Base-by-base conservation (phyloP, 2,888 invertebrate genomes). In the Eilema griseolum region DNA sequence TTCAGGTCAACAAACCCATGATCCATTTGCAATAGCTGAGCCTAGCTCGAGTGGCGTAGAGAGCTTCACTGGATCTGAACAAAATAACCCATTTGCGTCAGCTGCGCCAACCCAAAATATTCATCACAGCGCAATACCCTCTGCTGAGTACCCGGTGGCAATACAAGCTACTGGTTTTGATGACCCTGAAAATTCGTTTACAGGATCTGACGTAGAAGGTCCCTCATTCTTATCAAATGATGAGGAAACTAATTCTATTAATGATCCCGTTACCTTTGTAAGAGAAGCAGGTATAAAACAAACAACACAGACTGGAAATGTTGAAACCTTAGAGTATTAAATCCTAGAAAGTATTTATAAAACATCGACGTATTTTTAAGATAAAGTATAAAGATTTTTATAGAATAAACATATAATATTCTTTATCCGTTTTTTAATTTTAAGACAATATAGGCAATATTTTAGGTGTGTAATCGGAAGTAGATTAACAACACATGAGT, bases 261-360 rank as follows among this genome's bases (percentile, higher is more conserved):
- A 93, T 28, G 82, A 85, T 2, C 92, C 95, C 12, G 87, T 92
- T 12, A 82, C 92, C 2, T 91, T 92, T 82, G 83, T 90, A 23
- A 86, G 95, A 79, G 90, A 92, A 74, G 92, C 93, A 73, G 93
- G 95, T 31, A 86, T 95, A 79, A 92, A 94, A 71, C 90, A 93
- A 20, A 79, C 85, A n/a, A 81, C 90, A 0, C 91, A 92, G 3
- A 93, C 92, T 2, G 94, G 92, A 8, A 92, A 90, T 3, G 78
- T 91, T 20, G 90, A 95, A 83, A 90, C 91, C 10, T 67, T 94
- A 70, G 88, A 88, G 10, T 94, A 94, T 81, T 93, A 90, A 78
- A 60, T 56, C 23, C 7, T 37, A 41, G 20, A 41, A 52, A 23
- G 3, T 26, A 26, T 26, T 23, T 24, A 12, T 56, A 56, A 52